Conservation (phyloP, 1,140 invertebrate species). For the Argopecten irradians region DNA sequence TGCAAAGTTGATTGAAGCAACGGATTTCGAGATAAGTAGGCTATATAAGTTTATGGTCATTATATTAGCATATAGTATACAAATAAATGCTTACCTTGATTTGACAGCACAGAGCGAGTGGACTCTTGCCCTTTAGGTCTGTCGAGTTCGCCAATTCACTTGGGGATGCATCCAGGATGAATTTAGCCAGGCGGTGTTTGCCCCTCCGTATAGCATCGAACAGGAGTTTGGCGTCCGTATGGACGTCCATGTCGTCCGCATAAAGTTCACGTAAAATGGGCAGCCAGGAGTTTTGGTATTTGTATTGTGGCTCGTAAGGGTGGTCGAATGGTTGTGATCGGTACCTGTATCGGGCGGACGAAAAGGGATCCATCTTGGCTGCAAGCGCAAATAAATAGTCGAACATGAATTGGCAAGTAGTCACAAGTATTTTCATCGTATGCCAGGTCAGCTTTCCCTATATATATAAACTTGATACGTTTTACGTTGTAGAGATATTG, state of each 20-base stretch:
- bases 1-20: too few species aligned
- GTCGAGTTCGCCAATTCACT: conserved; percentile 60
- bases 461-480: background rate
- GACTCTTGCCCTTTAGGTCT: conserved; percentile 64
- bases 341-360: background rate
- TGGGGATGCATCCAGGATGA: conserved; percentile 66
- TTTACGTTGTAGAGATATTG: background rate
- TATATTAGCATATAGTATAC: too few species aligned
- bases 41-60: too few species aligned
- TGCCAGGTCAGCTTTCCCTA: background rate
- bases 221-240: conserved; percentile 60
- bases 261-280: background rate
- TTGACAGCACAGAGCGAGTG: conserved; percentile 62
- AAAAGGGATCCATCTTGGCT: background rate
- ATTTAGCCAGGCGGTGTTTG: conserved; percentile 65
- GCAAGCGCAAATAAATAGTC: conserved; percentile 21
- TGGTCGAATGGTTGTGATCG: background rate
- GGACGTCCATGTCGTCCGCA: conserved; percentile 22
- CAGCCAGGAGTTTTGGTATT: background rate
- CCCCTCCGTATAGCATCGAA: conserved; percentile 66
- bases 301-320: background rate
- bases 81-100: conserved; percentile 63
- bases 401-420: background rate
- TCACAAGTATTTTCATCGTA: background rate
- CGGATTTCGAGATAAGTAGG: too few species aligned